These are phyloP conservation scores for Ditula angustiorana DNA, from an alignment of 2,888 invertebrate genomes.

Conservation along the genomic window DNA sequence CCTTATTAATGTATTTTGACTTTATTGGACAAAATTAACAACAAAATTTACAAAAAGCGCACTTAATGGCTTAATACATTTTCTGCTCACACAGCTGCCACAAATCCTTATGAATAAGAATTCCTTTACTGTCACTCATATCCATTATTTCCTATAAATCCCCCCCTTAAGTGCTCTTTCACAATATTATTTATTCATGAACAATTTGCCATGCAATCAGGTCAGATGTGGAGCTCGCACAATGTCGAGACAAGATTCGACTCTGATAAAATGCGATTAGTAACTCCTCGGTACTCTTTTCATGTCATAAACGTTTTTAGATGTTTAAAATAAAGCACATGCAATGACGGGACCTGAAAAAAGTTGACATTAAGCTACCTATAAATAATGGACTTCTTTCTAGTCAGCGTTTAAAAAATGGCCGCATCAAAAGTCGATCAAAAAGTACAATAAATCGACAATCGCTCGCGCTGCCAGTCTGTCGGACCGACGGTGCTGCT, in stretches of 20 bases:
- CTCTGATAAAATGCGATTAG: conserved; percentile 77
- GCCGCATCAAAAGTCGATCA: too few species aligned
- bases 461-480: too few species aligned
- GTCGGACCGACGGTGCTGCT: too few species aligned
- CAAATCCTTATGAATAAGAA: not conserved
- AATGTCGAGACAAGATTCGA: conserved; percentile 74
- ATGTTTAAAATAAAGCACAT: conserved; percentile 1
- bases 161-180: conserved; percentile 65
- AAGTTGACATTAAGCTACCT: too few species aligned
- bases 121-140: conserved; percentile 13
- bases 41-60: too few species aligned
- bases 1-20: too few species aligned
- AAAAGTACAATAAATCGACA: too few species aligned
- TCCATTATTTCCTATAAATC: conserved; percentile 41
- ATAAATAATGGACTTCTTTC: too few species aligned
- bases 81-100: not conserved
- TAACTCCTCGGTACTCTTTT: conserved; percentile 52
- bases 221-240: conserved; percentile 68
- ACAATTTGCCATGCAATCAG: conserved; percentile 83
- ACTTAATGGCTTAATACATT: too few species aligned
- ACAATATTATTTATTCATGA: conserved; percentile 82
- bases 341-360: not conserved
- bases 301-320: conserved; percentile 12
- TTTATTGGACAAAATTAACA: too few species aligned
- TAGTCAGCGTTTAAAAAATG: too few species aligned